Evolutionary conservation across 2,888 invertebrate genomes (phyloP).

Genomic region (Panopea generosa): DNA sequence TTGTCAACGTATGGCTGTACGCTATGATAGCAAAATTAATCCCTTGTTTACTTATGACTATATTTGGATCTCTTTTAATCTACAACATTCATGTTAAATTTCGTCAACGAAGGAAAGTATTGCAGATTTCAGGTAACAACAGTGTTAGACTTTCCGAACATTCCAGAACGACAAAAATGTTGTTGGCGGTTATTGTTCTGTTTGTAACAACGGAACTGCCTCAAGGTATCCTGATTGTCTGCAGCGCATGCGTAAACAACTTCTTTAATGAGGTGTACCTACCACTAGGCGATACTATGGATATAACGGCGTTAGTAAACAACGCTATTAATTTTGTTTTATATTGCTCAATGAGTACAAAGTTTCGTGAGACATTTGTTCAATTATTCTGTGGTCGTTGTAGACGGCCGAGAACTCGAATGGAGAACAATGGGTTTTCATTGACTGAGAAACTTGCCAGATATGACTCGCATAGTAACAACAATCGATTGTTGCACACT

Average conservation of each 20-base stretch:
- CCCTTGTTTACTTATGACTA: slow-evolving; percentile 94
- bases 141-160: slow-evolving; percentile 76
- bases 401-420: slow-evolving; percentile 29
- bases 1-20: slow-evolving; percentile 94
- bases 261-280: slow-evolving; percentile 89
- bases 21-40: slow-evolving; percentile 96
- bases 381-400: slow-evolving; percentile 69
- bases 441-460: slow-evolving; percentile 55
- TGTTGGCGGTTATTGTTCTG: slow-evolving; percentile 93
- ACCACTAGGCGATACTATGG: slow-evolving; percentile 91
- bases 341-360: slow-evolving; percentile 97
- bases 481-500: slow-evolving; percentile 27
- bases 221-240: slow-evolving; percentile 90
- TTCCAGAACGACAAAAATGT: slow-evolving; percentile 94
- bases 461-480: slow-evolving; percentile 67
- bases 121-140: slow-evolving; percentile 76
- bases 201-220: slow-evolving; percentile 96
- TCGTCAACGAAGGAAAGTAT: slow-evolving; percentile 72
- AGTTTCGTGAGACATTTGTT: slow-evolving; percentile 90
- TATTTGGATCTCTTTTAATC: slow-evolving; percentile 86
- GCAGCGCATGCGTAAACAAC: slow-evolving; percentile 90
- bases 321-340: slow-evolving; percentile 97
- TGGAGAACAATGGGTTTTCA: slow-evolving; percentile 56
- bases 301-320: slow-evolving; percentile 94
- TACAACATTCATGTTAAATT: slow-evolving; percentile 78